Evolutionary conservation across 2,113 vertebrate genomes (phyloP), one percentile per base, ranked within the genome.

Genomic region (Sylvilagus bachmani): DNA sequence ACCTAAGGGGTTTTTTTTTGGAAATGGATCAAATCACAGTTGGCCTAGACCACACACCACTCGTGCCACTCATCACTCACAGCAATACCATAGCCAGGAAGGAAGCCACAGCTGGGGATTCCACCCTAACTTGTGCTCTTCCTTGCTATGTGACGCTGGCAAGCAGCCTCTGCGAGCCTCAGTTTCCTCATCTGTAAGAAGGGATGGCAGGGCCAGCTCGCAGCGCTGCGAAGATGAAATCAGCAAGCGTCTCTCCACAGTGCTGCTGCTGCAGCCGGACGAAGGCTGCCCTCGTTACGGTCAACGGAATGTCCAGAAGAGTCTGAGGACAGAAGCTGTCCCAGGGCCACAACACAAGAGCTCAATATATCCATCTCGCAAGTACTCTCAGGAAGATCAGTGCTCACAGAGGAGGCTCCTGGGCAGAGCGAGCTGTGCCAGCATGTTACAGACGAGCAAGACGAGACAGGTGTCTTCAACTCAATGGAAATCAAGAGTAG

Each of bases 401-500:
- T 31, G 71, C 84, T 89, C 77, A 64, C 49, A 31, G 7, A 79
- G 2, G 13, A 49, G 51, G 44, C 49, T 53, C 69, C 55, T 6
- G 62, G 74, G 36, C 64, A n/a, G 19, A 80, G 16, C 9, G 2
- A 80, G 71, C 77, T 86, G 44, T 10, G 53, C 81, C 90, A 70
- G 25, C 51, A 64, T 6, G 78, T 75, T 67, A 75, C 64, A 95
- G 90, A 94, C 7, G 24, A 12, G 3, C 36, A 77, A 79, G 62
- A 86, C 22, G 53, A 83, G 80, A 91, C 82, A 79, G 86, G 74
- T 89, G 64, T 86, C 78, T 87, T 64, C 83, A 49, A 78, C 21
- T 77, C 67, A 31, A 88, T 21, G n/a, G 25, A 96, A 94, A 95
- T 93, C 84, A 96, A 90, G 71, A 96, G 77, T 0, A 86, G 90